phyloP scores from a whole-genome alignment of 2,888 invertebrate genomes.

The Acholoe squamosa region DNA sequence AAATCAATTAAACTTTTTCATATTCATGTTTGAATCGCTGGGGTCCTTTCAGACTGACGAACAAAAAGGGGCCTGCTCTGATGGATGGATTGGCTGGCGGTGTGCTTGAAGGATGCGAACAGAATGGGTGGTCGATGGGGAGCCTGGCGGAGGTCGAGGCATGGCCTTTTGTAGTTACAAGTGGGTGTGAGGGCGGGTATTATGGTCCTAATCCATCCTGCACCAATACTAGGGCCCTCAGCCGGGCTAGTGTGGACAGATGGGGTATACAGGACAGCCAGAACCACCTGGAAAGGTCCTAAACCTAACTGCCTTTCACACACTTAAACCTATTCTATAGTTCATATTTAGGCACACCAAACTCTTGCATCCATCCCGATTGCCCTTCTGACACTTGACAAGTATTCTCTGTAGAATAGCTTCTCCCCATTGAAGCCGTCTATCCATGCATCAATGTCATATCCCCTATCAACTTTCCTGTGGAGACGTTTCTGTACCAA shows the following conservation, averaged over 20 bases:
- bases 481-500: background rate
- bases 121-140: background rate
- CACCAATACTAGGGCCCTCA: background rate
- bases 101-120: background rate
- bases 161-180: constrained; percentile 8
- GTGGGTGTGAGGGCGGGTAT: constrained; percentile 39
- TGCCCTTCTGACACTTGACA: background rate
- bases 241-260: constrained; percentile 15
- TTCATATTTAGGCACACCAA: background rate
- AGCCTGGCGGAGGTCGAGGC: background rate
- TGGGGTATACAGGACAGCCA: background rate
- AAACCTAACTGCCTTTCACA: background rate
- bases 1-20: constrained; percentile 40
- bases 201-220: constrained; percentile 44
- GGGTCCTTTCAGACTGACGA: background rate
- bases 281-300: background rate
- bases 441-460: constrained; percentile 1
- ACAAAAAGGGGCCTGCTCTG: background rate
- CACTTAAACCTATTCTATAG: background rate
- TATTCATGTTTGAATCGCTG: background rate
- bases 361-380: background rate
- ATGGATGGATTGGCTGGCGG: constrained; percentile 1
- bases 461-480: background rate
- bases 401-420: constrained; percentile 11
- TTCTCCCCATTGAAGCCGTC: background rate